Evolutionary conservation across 2,888 invertebrate species (phyloP).

Genomic region (Cabera pusaria): DNA sequence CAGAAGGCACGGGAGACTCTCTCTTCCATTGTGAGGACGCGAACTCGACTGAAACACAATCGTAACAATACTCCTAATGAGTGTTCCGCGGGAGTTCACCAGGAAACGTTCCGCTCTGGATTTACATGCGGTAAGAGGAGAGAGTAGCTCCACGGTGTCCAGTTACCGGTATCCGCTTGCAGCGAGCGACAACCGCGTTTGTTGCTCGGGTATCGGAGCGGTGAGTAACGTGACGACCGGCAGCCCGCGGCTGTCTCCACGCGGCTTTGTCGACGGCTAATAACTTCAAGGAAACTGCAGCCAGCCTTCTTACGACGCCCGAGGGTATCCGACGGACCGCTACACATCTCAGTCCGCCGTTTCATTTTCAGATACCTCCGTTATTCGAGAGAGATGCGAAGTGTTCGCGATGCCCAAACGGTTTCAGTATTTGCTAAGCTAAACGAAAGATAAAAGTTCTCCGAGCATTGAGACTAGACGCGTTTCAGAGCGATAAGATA

Average conservation of each 20-base stretch:
- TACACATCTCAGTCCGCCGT: conserved; percentile 55
- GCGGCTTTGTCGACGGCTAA: conserved; percentile 40
- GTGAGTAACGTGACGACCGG: conserved; percentile 40
- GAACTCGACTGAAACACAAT: conserved; percentile 65
- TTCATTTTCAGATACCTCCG: conserved; percentile 49
- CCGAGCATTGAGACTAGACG: too few relatives aligned
- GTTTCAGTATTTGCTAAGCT: conserved; percentile 39
- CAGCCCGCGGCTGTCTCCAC: conserved; percentile 40
- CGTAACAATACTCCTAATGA: conserved; percentile 52
- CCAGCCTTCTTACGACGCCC: conserved; percentile 55
- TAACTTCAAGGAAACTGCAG: conserved; percentile 61
- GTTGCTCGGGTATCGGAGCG: conserved; percentile 62
- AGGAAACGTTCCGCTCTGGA: conserved; percentile 80
- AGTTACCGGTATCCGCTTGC: conserved; percentile 69
- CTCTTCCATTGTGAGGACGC: conserved; percentile 71
- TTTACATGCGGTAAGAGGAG: conserved; percentile 70
- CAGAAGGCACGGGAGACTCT: conserved; percentile 69
- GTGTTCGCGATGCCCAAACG: conserved; percentile 40
- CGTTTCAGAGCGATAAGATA: conserved; percentile 42
- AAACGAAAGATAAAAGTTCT: too few relatives aligned
- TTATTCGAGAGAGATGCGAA: conserved; percentile 47
- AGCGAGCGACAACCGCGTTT: conserved; percentile 66
- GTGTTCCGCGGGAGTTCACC: conserved; percentile 49
- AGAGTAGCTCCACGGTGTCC: conserved; percentile 65
- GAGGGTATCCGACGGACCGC: conserved; percentile 61